phyloP scores from a whole-genome alignment of 2,888 invertebrate genomes.

The Lepeophtheirus nordmannii region DNA sequence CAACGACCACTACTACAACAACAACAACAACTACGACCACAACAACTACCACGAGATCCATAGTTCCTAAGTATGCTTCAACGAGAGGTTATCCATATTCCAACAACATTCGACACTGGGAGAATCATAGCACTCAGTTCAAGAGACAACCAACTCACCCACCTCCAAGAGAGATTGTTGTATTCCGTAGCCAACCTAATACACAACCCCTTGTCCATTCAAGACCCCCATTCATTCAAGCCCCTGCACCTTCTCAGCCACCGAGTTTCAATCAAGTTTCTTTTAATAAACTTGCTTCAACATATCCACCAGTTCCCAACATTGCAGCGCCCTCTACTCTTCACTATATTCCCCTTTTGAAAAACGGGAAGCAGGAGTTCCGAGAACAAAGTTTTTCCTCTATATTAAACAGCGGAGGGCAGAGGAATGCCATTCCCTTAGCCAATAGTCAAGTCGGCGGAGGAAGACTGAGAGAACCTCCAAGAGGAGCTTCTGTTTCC shows the following conservation, averaged over 20 bases:
- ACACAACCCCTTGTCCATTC: neutral
- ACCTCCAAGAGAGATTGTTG: neutral
- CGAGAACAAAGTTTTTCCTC: too few species aligned
- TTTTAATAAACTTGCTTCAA: neutral
- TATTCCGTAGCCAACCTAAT: neutral
- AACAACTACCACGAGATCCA: neutral
- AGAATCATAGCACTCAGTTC: neutral
- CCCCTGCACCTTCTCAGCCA: neutral
- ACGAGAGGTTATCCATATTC: neutral
- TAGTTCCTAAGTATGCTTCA: neutral
- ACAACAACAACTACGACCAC: neutral
- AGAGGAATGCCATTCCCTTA: too few species aligned
- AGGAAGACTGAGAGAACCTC: neutral
- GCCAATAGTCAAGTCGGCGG: too few species aligned
- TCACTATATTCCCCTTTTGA: neutral
- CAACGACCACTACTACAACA: neutral
- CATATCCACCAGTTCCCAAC: neutral
- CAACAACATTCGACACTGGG: too few species aligned
- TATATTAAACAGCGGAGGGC: too few species aligned
- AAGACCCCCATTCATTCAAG: neutral
- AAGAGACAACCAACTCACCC: neutral
- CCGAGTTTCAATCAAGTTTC: too few species aligned
- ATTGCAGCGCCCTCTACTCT: conserved; percentile 3
- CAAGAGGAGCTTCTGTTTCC: neutral
- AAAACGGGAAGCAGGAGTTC: too few species aligned